Percentiles rank a stretch among this genome's conserved stretches.
Evolutionary conservation across 2,113 vertebrate species (phyloP).

Genomic region (Laticauda laticaudata): DNA sequence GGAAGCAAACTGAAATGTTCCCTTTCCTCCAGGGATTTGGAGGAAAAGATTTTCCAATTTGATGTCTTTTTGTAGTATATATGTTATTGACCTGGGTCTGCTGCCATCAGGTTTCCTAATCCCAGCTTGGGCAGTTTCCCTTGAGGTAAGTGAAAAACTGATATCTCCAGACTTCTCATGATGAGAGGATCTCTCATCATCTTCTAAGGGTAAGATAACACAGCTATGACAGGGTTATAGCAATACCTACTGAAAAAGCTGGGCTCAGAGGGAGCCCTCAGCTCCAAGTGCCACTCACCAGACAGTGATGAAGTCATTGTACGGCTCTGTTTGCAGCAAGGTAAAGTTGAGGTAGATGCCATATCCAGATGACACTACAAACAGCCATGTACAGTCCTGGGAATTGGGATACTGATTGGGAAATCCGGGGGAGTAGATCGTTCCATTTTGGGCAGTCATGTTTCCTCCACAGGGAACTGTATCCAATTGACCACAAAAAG

Average conservation of each 20-base stretch:
- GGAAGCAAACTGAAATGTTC: neutral
- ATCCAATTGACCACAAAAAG: conserved; percentile 42
- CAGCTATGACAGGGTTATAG: neutral
- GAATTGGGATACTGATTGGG: conserved; percentile 91
- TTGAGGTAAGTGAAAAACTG: neutral
- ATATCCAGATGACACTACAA: conserved; percentile 84
- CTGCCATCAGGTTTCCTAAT: neutral
- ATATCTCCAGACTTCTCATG: neutral
- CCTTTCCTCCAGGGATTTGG: neutral
- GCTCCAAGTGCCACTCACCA: conserved; percentile 75
- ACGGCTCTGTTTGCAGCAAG: conserved; percentile 88
- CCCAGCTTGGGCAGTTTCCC: neutral
- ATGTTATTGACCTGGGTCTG: neutral
- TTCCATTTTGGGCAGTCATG: conserved; percentile 89
- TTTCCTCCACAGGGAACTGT: conserved; percentile 93
- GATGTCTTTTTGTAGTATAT: neutral
- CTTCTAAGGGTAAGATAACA: neutral
- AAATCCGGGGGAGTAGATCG: conserved; percentile 95
- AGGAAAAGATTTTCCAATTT: neutral
- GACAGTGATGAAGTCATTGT: conserved; percentile 92
- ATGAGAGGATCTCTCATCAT: neutral
- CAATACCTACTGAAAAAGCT: neutral
- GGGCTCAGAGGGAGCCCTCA: neutral
- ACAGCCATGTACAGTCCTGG: conserved; percentile 92
- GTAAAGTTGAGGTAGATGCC: conserved; percentile 93